Base-by-base conservation (phyloP, 2,797 vertebrate species). In the Mormyrops boulengeri region DNA sequence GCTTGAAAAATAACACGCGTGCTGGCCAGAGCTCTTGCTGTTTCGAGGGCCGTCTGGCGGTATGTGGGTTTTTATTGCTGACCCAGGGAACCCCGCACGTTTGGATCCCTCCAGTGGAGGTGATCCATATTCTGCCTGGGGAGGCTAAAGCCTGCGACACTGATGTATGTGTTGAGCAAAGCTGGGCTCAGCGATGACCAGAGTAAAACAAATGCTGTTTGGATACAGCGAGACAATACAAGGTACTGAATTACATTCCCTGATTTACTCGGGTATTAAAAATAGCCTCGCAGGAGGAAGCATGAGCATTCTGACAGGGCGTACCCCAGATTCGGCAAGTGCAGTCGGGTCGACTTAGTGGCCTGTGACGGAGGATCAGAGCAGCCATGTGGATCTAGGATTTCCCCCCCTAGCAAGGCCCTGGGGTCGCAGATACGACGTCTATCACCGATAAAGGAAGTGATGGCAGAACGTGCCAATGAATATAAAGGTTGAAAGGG, bases 41-140 rank as follows among this genome's bases (percentile, higher is more conserved):
- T 49, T 66, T n/a, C 26, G 30, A 9, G 30, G 26, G 44, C 60
- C 11, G 26, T 53, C 26, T 52, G 38, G 50, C 7, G 1, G 8
- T 53, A 44, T 2, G 34, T 57, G 69, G 50, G 8, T 12, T 82
- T 80, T 89, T 89, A 80, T 41, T 82, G 52, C 49, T 82, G 73
- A 84, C 88, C 88, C 30, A 30, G 26, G 73, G 34, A 82, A 34
- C 17, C 49, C 44, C 2, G 17, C 14, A 57, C 17, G 9, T 44
- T 82, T 2, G 19, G 73, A n/a, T 89, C 73, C 30, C 69, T 22
- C 50, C n/a, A 38, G 73, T 57, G 38, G 19, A 82, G 88, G 50
- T 82, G 50, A 89, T 89, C 88, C 52, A 89, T 82, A 89, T 89
- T 89, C 88, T 22, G 73, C 69, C 49, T 52, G 50, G 50, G 22